phyloP scores from a whole-genome alignment of 2,797 vertebrate genomes.

The Phrynocephalus vlangalii region DNA sequence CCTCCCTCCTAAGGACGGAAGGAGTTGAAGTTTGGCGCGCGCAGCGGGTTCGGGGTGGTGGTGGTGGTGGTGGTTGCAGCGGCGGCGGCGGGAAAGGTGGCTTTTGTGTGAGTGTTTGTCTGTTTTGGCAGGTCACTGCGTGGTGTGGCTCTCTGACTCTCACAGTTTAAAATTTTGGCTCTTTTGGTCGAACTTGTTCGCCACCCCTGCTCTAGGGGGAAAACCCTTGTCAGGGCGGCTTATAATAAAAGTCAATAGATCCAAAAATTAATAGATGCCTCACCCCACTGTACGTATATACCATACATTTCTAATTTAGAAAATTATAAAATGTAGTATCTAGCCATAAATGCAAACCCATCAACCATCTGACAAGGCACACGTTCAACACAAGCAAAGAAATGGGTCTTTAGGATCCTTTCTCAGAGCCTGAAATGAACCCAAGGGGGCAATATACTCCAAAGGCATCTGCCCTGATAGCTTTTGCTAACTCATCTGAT shows the following conservation, averaged over 20 bases:
- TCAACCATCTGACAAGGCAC: background rate
- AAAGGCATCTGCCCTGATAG: background rate
- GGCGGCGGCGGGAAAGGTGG: too few species aligned
- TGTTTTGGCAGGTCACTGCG: too few species aligned
- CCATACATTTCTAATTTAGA: background rate
- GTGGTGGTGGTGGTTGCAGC: too few species aligned
- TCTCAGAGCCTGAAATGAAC: background rate
- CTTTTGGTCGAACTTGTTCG: too few species aligned
- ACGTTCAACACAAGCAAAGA: background rate
- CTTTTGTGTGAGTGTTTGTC: too few species aligned
- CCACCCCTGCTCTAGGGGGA: background rate
- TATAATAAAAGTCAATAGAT: background rate
- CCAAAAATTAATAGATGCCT: background rate
- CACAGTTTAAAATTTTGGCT: too few species aligned
- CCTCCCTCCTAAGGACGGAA: too few species aligned
- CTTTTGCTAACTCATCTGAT: background rate
- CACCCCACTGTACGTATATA: background rate
- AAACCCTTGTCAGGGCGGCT: background rate
- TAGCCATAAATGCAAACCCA: background rate
- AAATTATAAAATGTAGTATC: slow-evolving; percentile 2
- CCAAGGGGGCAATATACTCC: background rate
- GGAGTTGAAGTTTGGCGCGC: too few species aligned
- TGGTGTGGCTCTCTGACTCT: too few species aligned
- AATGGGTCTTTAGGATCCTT: background rate
- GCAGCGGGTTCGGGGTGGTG: too few species aligned